Evolutionary conservation across 2,113 vertebrate genomes (phyloP).

Genomic region (Helogale parvula): DNA sequence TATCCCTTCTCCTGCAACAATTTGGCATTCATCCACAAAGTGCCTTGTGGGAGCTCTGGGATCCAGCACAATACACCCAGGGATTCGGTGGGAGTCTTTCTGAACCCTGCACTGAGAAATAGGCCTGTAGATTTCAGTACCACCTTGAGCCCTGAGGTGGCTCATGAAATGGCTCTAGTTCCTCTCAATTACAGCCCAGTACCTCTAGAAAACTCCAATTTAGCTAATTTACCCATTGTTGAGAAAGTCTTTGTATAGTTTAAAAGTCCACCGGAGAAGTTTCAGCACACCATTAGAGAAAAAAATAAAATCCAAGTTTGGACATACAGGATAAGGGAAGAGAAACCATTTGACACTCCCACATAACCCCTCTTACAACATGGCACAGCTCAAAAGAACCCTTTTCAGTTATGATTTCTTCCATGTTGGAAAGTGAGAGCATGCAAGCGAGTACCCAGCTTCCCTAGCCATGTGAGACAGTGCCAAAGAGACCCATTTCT

Average conservation of each 20-base stretch:
- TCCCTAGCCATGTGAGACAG: neutral
- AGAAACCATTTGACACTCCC: neutral
- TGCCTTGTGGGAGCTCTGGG: neutral
- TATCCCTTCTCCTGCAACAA: neutral
- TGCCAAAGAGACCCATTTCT: neutral
- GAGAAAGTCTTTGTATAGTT: neutral
- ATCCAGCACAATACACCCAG: neutral
- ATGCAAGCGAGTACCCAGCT: neutral
- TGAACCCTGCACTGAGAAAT: neutral
- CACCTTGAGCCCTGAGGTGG: neutral
- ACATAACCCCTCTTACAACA: neutral
- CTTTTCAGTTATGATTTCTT: neutral
- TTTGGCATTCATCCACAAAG: neutral
- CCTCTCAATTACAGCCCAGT: neutral
- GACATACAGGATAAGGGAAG: neutral
- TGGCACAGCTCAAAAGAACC: neutral
- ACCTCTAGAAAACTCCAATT: neutral
- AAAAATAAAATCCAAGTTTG: neutral
- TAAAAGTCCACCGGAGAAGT: neutral
- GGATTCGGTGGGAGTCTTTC: too few relatives aligned
- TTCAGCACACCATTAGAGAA: neutral
- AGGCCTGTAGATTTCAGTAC: neutral
- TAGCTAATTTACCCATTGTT: neutral
- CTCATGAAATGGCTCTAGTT: neutral
- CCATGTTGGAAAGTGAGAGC: neutral